Evolutionary conservation across 2,888 invertebrate genomes (phyloP).

Genomic region (Nymphalis polychloros): DNA sequence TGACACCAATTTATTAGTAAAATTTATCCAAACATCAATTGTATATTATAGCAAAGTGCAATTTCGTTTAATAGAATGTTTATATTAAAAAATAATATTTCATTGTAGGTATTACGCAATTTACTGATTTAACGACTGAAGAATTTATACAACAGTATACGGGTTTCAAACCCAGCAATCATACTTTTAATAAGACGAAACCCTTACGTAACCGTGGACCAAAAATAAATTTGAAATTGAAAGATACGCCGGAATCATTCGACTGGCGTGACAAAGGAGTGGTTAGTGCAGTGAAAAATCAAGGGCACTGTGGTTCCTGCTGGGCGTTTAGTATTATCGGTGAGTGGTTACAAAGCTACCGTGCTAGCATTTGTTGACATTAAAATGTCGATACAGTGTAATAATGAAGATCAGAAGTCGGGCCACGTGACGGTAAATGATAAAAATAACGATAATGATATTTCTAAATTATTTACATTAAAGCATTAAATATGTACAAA

Average conservation of each 20-base stretch:
- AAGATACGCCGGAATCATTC: slow-evolving; percentile 23
- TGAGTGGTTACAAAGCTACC: neutral
- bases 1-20: neutral
- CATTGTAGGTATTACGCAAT: slow-evolving; percentile 28
- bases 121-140: slow-evolving; percentile 36
- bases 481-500: too few species aligned
- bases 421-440: too few species aligned
- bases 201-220: too few species aligned
- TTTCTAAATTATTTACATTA: too few species aligned
- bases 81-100: neutral
- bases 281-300: slow-evolving; percentile 90
- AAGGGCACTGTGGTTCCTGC: slow-evolving; percentile 89
- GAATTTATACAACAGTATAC: slow-evolving; percentile 31
- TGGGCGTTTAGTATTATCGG: slow-evolving; percentile 81
- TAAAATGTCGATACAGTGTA: too few species aligned
- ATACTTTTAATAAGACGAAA: neutral
- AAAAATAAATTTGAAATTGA: neutral
- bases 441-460: too few species aligned
- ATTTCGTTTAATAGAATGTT: too few species aligned
- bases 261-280: slow-evolving; percentile 90
- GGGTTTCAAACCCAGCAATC: slow-evolving; percentile 9
- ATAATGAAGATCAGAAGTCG: too few species aligned
- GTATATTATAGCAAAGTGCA: too few species aligned
- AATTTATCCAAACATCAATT: neutral
- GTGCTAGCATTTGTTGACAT: too few species aligned